phyloP scores from a whole-genome alignment of 2,888 invertebrate species.

The Tinea semifulvella region DNA sequence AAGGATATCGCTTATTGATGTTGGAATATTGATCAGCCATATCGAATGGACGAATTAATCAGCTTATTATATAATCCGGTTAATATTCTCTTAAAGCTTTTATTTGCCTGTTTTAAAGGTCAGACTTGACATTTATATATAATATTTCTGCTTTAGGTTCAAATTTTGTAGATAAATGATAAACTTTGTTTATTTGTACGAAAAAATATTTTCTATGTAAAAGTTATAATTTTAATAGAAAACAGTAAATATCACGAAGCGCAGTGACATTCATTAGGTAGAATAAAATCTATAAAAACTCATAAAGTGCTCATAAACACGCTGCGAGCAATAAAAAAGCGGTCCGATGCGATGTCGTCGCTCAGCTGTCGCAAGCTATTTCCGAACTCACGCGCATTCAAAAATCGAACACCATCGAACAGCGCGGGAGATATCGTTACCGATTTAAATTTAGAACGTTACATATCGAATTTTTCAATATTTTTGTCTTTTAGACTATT shows the following conservation, averaged over 20 bases:
- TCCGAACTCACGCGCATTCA: slow-evolving; percentile 47
- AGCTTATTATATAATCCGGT: too few species aligned
- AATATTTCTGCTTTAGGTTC: too few species aligned
- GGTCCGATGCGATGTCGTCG: slow-evolving; percentile 54
- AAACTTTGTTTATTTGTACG: too few species aligned
- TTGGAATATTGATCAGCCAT: slow-evolving; percentile 9
- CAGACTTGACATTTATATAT: neutral
- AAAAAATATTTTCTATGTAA: slow-evolving; percentile 1
- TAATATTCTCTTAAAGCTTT: neutral
- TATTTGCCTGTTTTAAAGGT: neutral
- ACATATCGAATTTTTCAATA: slow-evolving; percentile 1
- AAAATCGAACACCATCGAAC: slow-evolving; percentile 60
- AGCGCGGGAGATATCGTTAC: slow-evolving; percentile 43
- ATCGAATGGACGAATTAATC: slow-evolving; percentile 4
- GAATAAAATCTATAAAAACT: slow-evolving; percentile 62
- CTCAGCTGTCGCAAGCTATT: slow-evolving; percentile 65
- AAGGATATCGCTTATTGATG: slow-evolving; percentile 59
- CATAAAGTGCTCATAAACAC: slow-evolving; percentile 65
- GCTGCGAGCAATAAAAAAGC: slow-evolving; percentile 61
- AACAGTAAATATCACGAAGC: slow-evolving; percentile 32
- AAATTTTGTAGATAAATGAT: too few species aligned
- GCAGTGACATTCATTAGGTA: slow-evolving; percentile 53
- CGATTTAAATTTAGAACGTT: slow-evolving; percentile 51
- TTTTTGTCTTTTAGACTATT: neutral
- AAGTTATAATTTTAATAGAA: slow-evolving; percentile 34